These are phyloP conservation scores for Poeciliopsis retropinna DNA, from an alignment of 2,113 vertebrate genomes.

Conservation along the genomic window DNA sequence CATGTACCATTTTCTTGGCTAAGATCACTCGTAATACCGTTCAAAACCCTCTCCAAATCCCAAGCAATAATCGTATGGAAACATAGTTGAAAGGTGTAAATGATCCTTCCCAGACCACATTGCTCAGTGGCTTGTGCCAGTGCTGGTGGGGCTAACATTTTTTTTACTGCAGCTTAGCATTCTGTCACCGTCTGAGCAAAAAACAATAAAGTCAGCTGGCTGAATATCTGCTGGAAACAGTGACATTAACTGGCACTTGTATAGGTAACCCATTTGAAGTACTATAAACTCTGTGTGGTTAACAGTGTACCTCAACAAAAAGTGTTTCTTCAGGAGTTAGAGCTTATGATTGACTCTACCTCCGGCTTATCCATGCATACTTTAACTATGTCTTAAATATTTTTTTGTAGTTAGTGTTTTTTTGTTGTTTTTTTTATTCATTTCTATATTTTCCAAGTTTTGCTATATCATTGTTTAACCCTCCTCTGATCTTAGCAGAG, in stretches of 20 bases:
- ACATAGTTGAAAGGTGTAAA: conserved; percentile 56
- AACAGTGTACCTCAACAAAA: neutral
- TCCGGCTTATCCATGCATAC: neutral
- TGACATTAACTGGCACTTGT: neutral
- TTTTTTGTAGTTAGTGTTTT: neutral
- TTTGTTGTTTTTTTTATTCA: no score
- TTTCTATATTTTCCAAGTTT: no score
- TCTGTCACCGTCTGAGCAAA: conserved; percentile 1
- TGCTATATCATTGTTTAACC: no score
- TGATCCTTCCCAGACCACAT: conserved; percentile 50
- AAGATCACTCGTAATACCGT: neutral
- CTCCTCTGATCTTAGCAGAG: no score
- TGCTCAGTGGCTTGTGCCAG: conserved; percentile 25
- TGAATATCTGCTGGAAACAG: conserved; percentile 13
- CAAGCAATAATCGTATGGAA: conserved; percentile 21
- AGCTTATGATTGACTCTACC: neutral
- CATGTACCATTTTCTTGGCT: conserved; percentile 1
- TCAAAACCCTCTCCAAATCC: conserved; percentile 1
- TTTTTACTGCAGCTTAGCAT: neutral
- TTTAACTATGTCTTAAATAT: no score
- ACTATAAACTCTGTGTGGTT: neutral
- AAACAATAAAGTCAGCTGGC: conserved; percentile 34
- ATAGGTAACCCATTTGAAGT: neutral
- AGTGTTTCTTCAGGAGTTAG: neutral
- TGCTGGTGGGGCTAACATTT: conserved; percentile 28